Evolutionary conservation across 1,140 invertebrate species (phyloP).

Genomic region (Aphis gossypii): DNA sequence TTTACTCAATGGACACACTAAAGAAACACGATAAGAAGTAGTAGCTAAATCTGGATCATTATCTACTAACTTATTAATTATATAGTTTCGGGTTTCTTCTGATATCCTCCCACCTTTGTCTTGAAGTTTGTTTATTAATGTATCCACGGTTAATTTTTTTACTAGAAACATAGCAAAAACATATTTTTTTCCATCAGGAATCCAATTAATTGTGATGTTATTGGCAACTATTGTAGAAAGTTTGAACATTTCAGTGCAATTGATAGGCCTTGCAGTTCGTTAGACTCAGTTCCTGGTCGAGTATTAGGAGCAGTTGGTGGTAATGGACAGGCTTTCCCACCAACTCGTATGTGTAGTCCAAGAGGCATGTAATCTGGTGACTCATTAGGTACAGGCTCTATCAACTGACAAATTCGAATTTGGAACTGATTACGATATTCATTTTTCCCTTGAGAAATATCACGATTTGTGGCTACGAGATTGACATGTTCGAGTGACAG

Average conservation of each 20-base stretch:
- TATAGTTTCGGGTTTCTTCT: slow-evolving; percentile 77
- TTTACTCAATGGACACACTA: slow-evolving; percentile 86
- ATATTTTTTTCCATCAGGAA: slow-evolving; percentile 82
- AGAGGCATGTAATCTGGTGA: slow-evolving; percentile 52
- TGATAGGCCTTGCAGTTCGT: slow-evolving; percentile 93
- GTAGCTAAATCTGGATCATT: slow-evolving; percentile 58
- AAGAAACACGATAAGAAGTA: slow-evolving; percentile 57
- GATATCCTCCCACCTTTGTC: slow-evolving; percentile 85
- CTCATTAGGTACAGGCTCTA: neutral
- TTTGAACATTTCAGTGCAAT: slow-evolving; percentile 91
- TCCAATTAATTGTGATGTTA: slow-evolving; percentile 85
- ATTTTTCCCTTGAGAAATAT: slow-evolving; percentile 19
- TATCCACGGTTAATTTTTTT: slow-evolving; percentile 81
- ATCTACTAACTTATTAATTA: slow-evolving; percentile 29
- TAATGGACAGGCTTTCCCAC: neutral
- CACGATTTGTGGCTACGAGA: slow-evolving; percentile 7
- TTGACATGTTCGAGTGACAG: neutral
- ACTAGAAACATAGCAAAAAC: slow-evolving; percentile 87
- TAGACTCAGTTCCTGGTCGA: slow-evolving; percentile 95
- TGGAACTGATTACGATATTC: slow-evolving; percentile 43
- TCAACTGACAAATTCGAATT: slow-evolving; percentile 1
- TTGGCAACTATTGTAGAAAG: slow-evolving; percentile 87
- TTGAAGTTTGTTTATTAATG: slow-evolving; percentile 83
- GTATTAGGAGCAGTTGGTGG: slow-evolving; percentile 77
- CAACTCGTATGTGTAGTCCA: slow-evolving; percentile 35